Percentiles rank a stretch among this genome's conserved stretches.
phyloP scores from a whole-genome alignment of 2,797 vertebrate genomes.

The Carapus acus region DNA sequence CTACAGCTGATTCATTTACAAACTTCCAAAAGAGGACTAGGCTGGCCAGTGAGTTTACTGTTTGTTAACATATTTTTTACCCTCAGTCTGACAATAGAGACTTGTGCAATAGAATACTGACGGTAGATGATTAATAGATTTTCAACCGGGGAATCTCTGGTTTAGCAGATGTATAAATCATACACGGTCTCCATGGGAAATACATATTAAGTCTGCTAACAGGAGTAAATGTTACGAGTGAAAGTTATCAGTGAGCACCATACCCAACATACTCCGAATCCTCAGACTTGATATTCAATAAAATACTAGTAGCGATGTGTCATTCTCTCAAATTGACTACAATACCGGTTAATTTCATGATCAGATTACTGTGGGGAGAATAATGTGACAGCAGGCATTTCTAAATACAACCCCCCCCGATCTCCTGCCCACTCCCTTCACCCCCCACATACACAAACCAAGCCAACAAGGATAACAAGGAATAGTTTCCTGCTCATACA shows the following conservation, averaged over 20 bases:
- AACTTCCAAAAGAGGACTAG: not conserved
- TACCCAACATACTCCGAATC: no score
- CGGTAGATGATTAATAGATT: no score
- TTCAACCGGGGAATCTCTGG: conserved; percentile 12
- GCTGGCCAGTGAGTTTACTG: conserved; percentile 4
- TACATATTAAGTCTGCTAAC: no score
- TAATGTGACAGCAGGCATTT: conserved; percentile 18
- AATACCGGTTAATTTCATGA: conserved; percentile 24
- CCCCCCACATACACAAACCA: no score
- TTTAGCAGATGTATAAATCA: conserved; percentile 24
- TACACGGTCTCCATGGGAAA: no score
- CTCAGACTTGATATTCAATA: no score
- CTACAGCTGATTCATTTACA: conserved; percentile 8
- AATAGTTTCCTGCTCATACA: conserved; percentile 46
- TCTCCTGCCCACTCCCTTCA: no score
- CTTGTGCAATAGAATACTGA: no score
- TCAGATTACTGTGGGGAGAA: conserved; percentile 16
- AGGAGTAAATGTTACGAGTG: no score
- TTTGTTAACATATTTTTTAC: conserved; percentile 23
- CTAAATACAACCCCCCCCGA: no score
- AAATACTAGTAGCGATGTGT: conserved; percentile 19
- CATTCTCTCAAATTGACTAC: conserved; percentile 17
- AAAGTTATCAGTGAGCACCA: no score
- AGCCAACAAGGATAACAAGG: conserved; percentile 1
- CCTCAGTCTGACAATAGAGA: conserved; percentile 2